A percentile compares a stretch with the other conserved stretches of the same genome.
Evolutionary conservation across 2,797 vertebrate genomes (phyloP).

Genomic region (Remorina albescens): DNA sequence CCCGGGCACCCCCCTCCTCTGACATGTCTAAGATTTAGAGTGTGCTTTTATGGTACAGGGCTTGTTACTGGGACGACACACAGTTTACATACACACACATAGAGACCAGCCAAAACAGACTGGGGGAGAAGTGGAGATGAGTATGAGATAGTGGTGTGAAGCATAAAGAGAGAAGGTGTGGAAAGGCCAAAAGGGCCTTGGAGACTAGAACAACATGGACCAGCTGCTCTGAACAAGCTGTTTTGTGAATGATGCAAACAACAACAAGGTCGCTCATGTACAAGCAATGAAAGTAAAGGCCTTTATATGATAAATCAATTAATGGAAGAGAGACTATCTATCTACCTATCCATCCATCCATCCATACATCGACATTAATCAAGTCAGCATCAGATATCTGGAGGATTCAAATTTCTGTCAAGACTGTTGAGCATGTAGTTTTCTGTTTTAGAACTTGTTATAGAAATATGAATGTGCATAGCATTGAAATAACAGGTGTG

Average conservation of each 20-base stretch:
- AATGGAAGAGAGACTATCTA: not conserved
- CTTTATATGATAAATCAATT: not conserved
- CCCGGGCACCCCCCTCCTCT: constrained; percentile 35
- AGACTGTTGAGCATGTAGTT: not conserved
- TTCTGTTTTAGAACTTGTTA: constrained; percentile 1
- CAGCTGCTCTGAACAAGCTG: not conserved
- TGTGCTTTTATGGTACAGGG: constrained; percentile 63
- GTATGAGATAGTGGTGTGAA: constrained; percentile 30
- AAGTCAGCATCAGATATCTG: not conserved
- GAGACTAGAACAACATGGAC: constrained; percentile 32
- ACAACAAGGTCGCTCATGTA: not conserved
- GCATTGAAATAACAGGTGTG: not conserved
- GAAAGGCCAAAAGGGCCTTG: constrained; percentile 39
- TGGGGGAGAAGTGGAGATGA: constrained; percentile 39
- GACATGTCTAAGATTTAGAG: constrained; percentile 69
- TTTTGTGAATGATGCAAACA: constrained; percentile 10
- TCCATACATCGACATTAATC: not conserved
- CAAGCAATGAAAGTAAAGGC: not conserved
- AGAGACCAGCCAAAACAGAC: constrained; percentile 57
- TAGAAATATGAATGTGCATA: not conserved
- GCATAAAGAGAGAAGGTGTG: constrained; percentile 34
- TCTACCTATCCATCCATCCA: too few species aligned
- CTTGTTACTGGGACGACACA: constrained; percentile 68
- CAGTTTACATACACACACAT: constrained; percentile 61
- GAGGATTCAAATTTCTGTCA: not conserved